Evolutionary conservation across 2,113 vertebrate genomes (phyloP).

Genomic region (Micronycteris hirsuta): DNA sequence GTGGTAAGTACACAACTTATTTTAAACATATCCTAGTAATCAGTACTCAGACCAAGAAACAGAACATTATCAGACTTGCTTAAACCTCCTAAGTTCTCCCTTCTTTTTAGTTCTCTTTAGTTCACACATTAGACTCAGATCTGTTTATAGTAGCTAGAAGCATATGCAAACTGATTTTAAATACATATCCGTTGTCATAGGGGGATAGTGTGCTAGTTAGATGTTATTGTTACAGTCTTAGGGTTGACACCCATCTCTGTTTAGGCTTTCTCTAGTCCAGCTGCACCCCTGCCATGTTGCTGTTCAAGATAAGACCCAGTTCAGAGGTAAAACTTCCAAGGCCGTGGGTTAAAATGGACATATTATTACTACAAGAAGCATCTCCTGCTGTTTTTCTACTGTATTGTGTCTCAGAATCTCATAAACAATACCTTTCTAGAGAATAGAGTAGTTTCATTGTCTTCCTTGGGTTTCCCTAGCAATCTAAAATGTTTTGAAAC

Average conservation of each 20-base stretch:
- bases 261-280: not conserved
- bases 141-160: no score
- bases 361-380: not conserved
- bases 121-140: no score
- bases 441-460: not conserved
- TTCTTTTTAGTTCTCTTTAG: no score
- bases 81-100: no score
- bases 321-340: not conserved
- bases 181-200: not conserved
- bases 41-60: no score
- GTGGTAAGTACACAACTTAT: no score
- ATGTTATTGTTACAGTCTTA: not conserved
- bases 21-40: no score
- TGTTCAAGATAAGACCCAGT: not conserved
- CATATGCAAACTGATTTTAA: no score
- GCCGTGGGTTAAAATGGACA: not conserved
- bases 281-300: not conserved
- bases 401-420: not conserved
- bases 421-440: not conserved
- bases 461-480: no score
- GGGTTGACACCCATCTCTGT: not conserved
- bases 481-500: no score
- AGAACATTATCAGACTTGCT: no score
- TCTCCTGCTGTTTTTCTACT: not conserved
- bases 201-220: not conserved